phyloP scores from a whole-genome alignment of 2,888 invertebrate genomes.

The Siphlonurus alternatus region DNA sequence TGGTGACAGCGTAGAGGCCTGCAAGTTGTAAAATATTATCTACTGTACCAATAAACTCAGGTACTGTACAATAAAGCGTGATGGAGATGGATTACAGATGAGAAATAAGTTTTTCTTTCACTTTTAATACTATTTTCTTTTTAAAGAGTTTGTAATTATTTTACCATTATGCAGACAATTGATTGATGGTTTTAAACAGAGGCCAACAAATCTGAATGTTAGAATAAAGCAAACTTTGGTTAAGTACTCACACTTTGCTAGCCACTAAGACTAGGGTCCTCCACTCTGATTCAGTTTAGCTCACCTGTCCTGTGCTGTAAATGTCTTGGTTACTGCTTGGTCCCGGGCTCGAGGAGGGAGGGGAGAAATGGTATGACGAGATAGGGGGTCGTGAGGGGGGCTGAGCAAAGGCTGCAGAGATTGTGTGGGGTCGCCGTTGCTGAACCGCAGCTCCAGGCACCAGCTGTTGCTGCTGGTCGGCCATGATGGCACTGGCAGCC shows the following conservation, averaged over 20 bases:
- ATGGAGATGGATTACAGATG: too few relatives aligned
- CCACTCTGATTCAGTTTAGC: too few relatives aligned
- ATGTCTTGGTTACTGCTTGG: neutral
- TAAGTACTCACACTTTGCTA: too few relatives aligned
- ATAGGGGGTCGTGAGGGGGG: neutral
- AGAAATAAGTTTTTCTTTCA: too few relatives aligned
- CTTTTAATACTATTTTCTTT: too few relatives aligned
- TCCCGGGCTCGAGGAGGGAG: conserved; percentile 23
- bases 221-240: too few relatives aligned
- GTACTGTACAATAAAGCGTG: too few relatives aligned
- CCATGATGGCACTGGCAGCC: conserved; percentile 53
- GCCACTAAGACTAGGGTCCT: too few relatives aligned
- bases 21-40: neutral
- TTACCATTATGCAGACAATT: too few relatives aligned
- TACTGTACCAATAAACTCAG: neutral
- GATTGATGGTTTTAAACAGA: too few relatives aligned
- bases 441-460: neutral
- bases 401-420: conserved; percentile 45
- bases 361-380: neutral
- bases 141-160: too few relatives aligned
- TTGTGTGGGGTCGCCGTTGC: conserved; percentile 62
- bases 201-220: too few relatives aligned
- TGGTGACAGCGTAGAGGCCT: conserved; percentile 18
- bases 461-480: conserved; percentile 31
- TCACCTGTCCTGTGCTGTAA: neutral